These are phyloP conservation scores for Zelleria hepariella DNA, from an alignment of 2,888 invertebrate genomes.

Conservation along the genomic window DNA sequence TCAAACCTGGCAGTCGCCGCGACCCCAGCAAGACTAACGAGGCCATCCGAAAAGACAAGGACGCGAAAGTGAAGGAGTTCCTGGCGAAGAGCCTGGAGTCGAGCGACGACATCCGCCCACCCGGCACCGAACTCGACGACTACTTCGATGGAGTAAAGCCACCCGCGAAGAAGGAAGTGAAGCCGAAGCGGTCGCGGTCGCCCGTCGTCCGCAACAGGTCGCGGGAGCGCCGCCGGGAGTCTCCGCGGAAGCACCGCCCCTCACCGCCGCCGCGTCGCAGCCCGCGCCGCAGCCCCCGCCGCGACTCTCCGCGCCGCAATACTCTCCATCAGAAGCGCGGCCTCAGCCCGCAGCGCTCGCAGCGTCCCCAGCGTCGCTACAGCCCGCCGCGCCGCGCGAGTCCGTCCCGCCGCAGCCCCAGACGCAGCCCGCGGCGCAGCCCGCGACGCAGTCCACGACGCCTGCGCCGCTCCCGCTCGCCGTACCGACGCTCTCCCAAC, in stretches of 20 bases:
- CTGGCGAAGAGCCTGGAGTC: conserved; percentile 54
- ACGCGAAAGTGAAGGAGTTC: conserved; percentile 56
- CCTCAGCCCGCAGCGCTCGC: conserved; percentile 2
- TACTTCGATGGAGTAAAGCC: conserved; percentile 31
- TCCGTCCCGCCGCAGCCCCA: conserved; percentile 10
- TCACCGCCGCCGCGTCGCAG: conserved; percentile 9
- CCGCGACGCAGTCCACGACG: conserved; percentile 15
- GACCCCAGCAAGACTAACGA: conserved; percentile 57
- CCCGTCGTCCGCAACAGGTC: background rate
- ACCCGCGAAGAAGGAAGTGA: background rate
- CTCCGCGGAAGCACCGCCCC: conserved; percentile 10
- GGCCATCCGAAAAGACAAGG: conserved; percentile 58
- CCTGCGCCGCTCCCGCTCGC: conserved; percentile 12
- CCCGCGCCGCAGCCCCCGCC: conserved; percentile 14
- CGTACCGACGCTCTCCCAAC: background rate
- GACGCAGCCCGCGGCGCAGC: conserved; percentile 15
- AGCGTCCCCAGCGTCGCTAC: conserved; percentile 11
- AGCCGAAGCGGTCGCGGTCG: conserved; percentile 6
- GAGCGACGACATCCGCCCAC: conserved; percentile 47
- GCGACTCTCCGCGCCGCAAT: conserved; percentile 17
- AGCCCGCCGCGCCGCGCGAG: conserved; percentile 2
- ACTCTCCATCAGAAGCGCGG: background rate
- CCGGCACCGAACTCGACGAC: conserved; percentile 61
- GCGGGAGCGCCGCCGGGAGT: conserved; percentile 1
- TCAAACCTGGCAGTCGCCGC: conserved; percentile 57